Evolutionary conservation across 2,888 invertebrate species (phyloP).

Genomic region (Amiota mariae): DNA sequence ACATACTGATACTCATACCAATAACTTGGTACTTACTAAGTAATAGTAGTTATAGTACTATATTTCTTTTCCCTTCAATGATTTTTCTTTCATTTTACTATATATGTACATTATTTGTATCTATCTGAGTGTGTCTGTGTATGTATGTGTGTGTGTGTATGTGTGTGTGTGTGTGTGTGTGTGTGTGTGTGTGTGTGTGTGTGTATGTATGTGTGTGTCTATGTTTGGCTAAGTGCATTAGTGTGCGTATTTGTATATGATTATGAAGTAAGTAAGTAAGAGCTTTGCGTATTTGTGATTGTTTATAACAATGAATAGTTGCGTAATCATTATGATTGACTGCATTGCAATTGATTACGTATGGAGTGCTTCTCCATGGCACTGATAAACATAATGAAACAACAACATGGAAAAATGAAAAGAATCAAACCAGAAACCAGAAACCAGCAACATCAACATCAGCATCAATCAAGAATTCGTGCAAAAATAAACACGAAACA

Average conservation of each 20-base stretch:
- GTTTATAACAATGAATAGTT: not conserved
- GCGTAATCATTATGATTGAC: conserved; percentile 6
- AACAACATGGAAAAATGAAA: too few relatives aligned
- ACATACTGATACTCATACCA: too few relatives aligned
- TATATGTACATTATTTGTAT: conserved; percentile 5
- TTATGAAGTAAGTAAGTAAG: conserved; percentile 4
- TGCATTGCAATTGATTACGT: conserved; percentile 9
- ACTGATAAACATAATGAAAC: too few relatives aligned
- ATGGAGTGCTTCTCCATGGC: not conserved
- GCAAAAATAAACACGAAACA: too few relatives aligned
- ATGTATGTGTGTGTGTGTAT: not conserved
- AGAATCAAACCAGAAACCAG: too few relatives aligned
- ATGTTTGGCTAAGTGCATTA: not conserved
- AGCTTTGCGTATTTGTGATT: conserved; percentile 17
- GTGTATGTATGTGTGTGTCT: conserved; percentile 15
- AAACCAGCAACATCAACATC: too few relatives aligned
- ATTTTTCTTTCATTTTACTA: not conserved
- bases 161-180: not conserved
- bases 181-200: conserved; percentile 20
- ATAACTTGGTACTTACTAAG: too few relatives aligned
- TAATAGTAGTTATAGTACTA: not conserved
- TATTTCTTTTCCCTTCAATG: not conserved
- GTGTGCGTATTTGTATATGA: conserved; percentile 6
- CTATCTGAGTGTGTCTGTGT: not conserved
- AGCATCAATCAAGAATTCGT: too few relatives aligned